phyloP scores from a whole-genome alignment of 2,113 vertebrate species.

The Callithrix jacchus region DNA sequence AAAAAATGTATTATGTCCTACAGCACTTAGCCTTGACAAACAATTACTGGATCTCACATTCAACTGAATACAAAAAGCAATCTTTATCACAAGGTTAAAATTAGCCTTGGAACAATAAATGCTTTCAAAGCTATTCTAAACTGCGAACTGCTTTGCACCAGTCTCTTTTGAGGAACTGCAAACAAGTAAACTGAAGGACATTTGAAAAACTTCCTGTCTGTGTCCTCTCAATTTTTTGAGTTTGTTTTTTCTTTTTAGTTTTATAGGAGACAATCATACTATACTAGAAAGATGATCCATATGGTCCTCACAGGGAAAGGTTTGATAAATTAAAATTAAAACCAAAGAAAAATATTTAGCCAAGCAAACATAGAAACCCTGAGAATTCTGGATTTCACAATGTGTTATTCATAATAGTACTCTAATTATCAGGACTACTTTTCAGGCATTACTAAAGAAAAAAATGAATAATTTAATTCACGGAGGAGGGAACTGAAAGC shows the following conservation, averaged over 20 bases:
- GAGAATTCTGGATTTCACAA: neutral
- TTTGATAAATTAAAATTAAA: slow-evolving; percentile 26
- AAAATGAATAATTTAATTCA: neutral
- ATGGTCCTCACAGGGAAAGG: neutral
- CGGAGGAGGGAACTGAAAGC: neutral
- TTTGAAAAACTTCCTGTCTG: slow-evolving; percentile 75
- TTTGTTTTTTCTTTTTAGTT: slow-evolving; percentile 55
- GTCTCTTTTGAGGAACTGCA: slow-evolving; percentile 69
- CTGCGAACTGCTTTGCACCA: slow-evolving; percentile 77
- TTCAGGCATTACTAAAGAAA: neutral
- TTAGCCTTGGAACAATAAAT: slow-evolving; percentile 84
- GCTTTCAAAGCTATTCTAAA: slow-evolving; percentile 82
- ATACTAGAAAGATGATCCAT: neutral
- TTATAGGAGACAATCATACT: slow-evolving; percentile 45
- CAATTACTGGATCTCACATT: slow-evolving; percentile 83
- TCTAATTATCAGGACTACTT: neutral
- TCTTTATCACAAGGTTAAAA: slow-evolving; percentile 86
- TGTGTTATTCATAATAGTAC: neutral
- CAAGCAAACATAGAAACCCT: neutral
- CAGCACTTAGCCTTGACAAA: slow-evolving; percentile 86
- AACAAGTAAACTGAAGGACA: slow-evolving; percentile 80
- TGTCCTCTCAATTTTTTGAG: slow-evolving; percentile 62
- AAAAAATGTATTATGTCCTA: slow-evolving; percentile 77
- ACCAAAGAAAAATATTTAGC: neutral
- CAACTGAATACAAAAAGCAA: slow-evolving; percentile 83